Percentiles rank a stretch among this genome's conserved stretches.
Conservation (phyloP, 2,888 invertebrate species). For the Pandemis corylana region DNA sequence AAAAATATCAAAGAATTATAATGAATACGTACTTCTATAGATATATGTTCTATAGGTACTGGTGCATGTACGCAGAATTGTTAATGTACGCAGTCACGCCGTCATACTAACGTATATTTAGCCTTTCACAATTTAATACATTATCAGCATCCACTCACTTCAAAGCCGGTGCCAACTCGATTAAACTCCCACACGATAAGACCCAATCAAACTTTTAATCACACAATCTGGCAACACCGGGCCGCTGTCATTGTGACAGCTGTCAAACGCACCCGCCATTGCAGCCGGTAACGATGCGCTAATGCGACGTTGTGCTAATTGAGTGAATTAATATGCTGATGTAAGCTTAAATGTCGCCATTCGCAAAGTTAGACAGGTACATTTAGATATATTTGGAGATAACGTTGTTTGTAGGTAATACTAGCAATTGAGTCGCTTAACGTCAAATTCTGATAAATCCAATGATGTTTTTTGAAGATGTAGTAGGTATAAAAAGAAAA, state of each 20-base stretch:
- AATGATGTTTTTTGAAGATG: no score
- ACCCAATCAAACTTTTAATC: slow-evolving; percentile 27
- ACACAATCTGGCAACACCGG: slow-evolving; percentile 77
- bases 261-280: slow-evolving; percentile 80
- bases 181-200: not conserved
- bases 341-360: slow-evolving; percentile 53
- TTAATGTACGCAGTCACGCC: no score
- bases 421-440: no score
- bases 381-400: not conserved
- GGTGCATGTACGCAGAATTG: no score
- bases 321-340: slow-evolving; percentile 65
- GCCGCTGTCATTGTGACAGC: slow-evolving; percentile 83
- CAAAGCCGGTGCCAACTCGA: not conserved
- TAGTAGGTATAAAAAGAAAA: no score
- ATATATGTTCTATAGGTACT: no score
- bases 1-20: no score
- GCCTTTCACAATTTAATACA: not conserved
- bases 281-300: slow-evolving; percentile 76
- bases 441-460: no score
- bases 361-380: not conserved
- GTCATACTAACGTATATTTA: not conserved
- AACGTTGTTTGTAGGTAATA: not conserved
- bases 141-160: not conserved
- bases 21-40: no score
- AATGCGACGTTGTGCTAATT: slow-evolving; percentile 61